Evolutionary conservation across 2,888 invertebrate species (phyloP).

Genomic region (Agrilus biguttatus): DNA sequence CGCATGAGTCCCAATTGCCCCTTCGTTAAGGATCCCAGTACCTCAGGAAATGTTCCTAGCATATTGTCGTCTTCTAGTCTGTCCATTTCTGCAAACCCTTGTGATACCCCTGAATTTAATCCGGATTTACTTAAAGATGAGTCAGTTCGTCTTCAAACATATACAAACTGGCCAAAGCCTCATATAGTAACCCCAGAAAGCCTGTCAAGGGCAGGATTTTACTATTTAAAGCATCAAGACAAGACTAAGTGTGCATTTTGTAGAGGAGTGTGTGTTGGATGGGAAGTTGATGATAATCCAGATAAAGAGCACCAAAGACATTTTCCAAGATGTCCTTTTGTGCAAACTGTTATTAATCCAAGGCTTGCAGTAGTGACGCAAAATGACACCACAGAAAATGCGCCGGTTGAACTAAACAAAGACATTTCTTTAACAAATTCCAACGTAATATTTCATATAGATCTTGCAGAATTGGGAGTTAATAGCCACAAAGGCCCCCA

Average conservation of each 20-base stretch:
- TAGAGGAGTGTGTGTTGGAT: slow-evolving; percentile 49
- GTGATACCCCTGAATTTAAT: slow-evolving; percentile 6
- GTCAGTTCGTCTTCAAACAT: slow-evolving; percentile 51
- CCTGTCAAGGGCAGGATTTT: slow-evolving; percentile 74
- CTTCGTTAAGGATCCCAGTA: slow-evolving; percentile 50
- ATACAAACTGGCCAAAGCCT: slow-evolving; percentile 56
- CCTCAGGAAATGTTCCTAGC: slow-evolving; percentile 55
- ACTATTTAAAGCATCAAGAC: slow-evolving; percentile 57
- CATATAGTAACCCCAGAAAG: slow-evolving; percentile 50
- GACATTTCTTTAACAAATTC: slow-evolving; percentile 7
- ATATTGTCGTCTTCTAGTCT: slow-evolving; percentile 13
- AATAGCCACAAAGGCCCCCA: slow-evolving; percentile 44
- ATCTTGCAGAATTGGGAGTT: slow-evolving; percentile 44
- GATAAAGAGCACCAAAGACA: slow-evolving; percentile 49
- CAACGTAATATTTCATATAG: slow-evolving; percentile 22
- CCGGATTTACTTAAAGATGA: slow-evolving; percentile 23
- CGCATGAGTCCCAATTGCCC: slow-evolving; percentile 51
- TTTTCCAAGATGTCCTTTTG: slow-evolving; percentile 45
- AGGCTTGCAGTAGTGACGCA: slow-evolving; percentile 18
- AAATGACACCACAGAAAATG: neutral
- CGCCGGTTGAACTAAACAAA: neutral
- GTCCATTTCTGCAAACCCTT: neutral
- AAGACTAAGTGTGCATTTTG: slow-evolving; percentile 74
- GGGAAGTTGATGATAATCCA: slow-evolving; percentile 55
- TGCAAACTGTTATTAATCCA: slow-evolving; percentile 30